Evolutionary conservation across 2,888 invertebrate genomes (phyloP).

Genomic region (Sipha maydis): DNA sequence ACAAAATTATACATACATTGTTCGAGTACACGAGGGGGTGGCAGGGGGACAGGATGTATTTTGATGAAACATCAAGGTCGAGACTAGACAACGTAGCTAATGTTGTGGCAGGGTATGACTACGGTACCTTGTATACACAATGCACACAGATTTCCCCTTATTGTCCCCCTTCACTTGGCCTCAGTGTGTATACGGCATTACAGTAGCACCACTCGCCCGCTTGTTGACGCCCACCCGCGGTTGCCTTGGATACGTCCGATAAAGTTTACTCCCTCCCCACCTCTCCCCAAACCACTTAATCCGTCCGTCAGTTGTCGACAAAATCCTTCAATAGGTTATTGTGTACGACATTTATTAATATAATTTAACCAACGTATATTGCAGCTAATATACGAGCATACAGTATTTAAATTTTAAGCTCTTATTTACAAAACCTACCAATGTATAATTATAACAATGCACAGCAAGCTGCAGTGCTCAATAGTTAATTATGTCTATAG

Average conservation of each 20-base stretch:
- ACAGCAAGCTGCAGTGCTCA: too few species aligned
- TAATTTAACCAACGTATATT: not conserved
- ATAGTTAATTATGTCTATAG: too few species aligned
- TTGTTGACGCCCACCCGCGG: slow-evolving; percentile 25
- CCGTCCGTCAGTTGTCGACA: not conserved
- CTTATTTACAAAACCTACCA: too few species aligned
- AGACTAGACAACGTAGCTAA: slow-evolving; percentile 48
- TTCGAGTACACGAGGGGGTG: not conserved
- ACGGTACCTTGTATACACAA: slow-evolving; percentile 9
- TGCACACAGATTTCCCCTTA: slow-evolving; percentile 4
- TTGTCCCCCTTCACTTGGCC: not conserved
- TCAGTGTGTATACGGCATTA: not conserved
- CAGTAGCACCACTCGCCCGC: slow-evolving; percentile 17
- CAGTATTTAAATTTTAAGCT: too few species aligned
- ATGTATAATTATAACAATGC: too few species aligned
- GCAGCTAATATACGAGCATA: too few species aligned
- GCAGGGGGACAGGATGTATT: slow-evolving; percentile 46
- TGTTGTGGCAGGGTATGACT: slow-evolving; percentile 55
- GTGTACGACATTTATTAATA: not conserved
- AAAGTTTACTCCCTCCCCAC: not conserved
- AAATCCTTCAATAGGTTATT: not conserved
- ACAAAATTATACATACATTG: not conserved
- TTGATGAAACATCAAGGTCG: slow-evolving; percentile 52
- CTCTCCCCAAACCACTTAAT: too few species aligned
- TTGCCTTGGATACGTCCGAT: slow-evolving; percentile 44